Evolutionary conservation across 2,113 vertebrate species (phyloP).

Genomic region (Arizona elegans): DNA sequence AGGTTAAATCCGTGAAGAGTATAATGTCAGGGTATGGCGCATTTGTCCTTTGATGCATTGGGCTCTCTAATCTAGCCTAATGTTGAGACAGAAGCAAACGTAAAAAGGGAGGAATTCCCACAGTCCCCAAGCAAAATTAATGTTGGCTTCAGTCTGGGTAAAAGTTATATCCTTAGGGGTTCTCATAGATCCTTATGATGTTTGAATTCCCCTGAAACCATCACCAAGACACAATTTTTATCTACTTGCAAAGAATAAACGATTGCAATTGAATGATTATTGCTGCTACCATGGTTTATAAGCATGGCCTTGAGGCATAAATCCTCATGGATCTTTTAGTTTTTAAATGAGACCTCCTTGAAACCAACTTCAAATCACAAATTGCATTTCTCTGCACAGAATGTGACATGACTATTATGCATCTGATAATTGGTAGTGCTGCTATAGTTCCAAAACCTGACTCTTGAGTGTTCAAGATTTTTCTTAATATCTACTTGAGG

Average conservation of each 20-base stretch:
- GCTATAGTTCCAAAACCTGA: not conserved
- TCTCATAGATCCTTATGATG: not conserved
- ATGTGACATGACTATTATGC: not conserved
- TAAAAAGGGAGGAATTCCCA: not conserved
- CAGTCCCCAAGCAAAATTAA: not conserved
- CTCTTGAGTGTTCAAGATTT: not conserved
- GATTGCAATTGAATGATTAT: not conserved
- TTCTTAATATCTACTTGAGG: not conserved
- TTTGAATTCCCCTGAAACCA: not conserved
- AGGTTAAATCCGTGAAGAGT: slow-evolving; percentile 85
- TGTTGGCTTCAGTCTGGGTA: not conserved
- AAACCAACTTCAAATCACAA: not conserved
- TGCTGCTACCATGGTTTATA: not conserved
- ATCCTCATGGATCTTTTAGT: not conserved
- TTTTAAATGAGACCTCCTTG: not conserved
- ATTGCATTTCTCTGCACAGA: not conserved
- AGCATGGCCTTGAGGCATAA: not conserved
- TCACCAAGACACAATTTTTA: not conserved
- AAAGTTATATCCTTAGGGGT: not conserved
- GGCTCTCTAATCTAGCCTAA: slow-evolving; percentile 59
- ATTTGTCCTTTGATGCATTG: slow-evolving; percentile 65
- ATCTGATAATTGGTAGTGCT: not conserved
- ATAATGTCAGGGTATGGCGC: slow-evolving; percentile 74
- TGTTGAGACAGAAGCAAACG: slow-evolving; percentile 31
- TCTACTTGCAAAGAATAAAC: not conserved